Percentiles rank a stretch among this genome's conserved stretches.
Conservation (phyloP, 2,888 invertebrate genomes). For the Neria commutata region DNA sequence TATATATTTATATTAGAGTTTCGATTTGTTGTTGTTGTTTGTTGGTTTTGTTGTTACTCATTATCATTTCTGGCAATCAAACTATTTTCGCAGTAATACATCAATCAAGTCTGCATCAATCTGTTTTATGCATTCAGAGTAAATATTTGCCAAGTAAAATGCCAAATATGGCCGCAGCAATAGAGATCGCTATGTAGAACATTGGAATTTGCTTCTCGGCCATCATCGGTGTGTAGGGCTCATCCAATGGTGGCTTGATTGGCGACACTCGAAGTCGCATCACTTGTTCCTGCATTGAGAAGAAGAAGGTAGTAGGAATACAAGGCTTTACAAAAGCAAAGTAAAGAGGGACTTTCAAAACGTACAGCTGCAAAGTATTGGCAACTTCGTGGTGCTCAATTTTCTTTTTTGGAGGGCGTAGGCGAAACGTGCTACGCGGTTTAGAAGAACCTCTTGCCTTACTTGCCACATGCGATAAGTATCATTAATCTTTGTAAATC, state of each 20-base stretch:
- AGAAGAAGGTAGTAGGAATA: neutral
- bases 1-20: no score
- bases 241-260: constrained; percentile 56
- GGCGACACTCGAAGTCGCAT: constrained; percentile 66
- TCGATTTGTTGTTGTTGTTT: neutral
- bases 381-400: no score
- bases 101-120: neutral
- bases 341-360: neutral
- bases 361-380: no score
- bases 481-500: no score
- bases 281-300: constrained; percentile 67
- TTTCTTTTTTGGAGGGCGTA: no score
- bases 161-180: constrained; percentile 75
- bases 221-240: constrained; percentile 67
- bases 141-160: constrained; percentile 81
- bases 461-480: no score
- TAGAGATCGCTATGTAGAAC: constrained; percentile 71
- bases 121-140: constrained; percentile 69
- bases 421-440: no score
- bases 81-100: neutral
- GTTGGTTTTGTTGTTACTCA: neutral
- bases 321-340: neutral
- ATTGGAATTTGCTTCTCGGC: constrained; percentile 67
- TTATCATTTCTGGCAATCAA: neutral
- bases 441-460: no score